Evolutionary conservation across 2,113 vertebrate species (phyloP), one percentile per base, ranked within the genome.

Genomic region (Nannospalax galili): DNA sequence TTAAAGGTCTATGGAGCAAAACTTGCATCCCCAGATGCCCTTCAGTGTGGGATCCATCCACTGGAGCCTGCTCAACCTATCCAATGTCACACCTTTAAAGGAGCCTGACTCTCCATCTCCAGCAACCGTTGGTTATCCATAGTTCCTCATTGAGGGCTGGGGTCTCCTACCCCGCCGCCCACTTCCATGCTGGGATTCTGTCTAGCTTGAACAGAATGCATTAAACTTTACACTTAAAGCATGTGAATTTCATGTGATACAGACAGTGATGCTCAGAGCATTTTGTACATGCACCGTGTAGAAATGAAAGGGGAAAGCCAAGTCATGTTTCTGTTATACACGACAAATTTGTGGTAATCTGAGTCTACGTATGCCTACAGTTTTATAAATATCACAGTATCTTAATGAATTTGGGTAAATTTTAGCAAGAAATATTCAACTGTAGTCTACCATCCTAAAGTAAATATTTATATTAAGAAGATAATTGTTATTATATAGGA

Each of bases 401-500:
- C 87, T 92, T 56, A 37, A 48, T 95, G 72, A 26, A 56, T 95
- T 80, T 94, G 56, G 15, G 42, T 84, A 72, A 65, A 82, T 69
- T 77, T 93, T 88, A 45, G 24, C 73, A 64, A 82, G 64, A 17
- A 82, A 88, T 90, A 90, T 74, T 93, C 85, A 96, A 91, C 12
- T 60, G 37, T 74, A 90, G 45, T 35, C 35, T 84, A 77, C 42
- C 62, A 16, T 35, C 7, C 20, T 35, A 70, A 90, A 80, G 65
- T 82, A 90, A 88, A 67, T 70, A 45, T 24, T 84, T 84, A 86
- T 7, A 32, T 89, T 10, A 28, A 22, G 10, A 89, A 82, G 30
- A 48, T 82, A 28, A 73, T 95, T 90, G 22, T 73, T 77, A 64
- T 14, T 91, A 2, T 56, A 48, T 58, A 65, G 79, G 91, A 64